Base-by-base conservation (phyloP, 2,113 vertebrate genomes). In the Tragelaphus buxtoni region DNA sequence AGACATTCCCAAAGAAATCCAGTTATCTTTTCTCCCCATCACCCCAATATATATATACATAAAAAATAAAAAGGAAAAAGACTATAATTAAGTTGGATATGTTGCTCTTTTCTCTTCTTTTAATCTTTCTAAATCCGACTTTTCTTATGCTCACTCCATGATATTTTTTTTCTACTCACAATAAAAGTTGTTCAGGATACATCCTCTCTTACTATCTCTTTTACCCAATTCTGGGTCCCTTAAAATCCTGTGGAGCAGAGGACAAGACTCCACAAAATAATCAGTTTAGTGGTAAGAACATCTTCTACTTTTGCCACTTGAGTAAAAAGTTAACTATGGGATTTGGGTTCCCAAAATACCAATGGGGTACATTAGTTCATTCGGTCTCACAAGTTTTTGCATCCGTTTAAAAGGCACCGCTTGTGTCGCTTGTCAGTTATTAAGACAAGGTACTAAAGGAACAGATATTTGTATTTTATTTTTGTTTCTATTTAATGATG, bases 311-410 rank as follows among this genome's bases (percentile, higher is more conserved):
- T 98, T 98, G 96, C 96, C 97, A 98, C 98, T 98, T 97, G 94
- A 96, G 79, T 95, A 98, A 98, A 98, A 99, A 98, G 98, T 99
- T 99, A 98, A 98, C 98, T 98, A 98, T 98, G 97, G 97, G 98
- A 98, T 98, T 97, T 97, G 77, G 97, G 97, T 97, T 98, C 97
- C 97, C 98, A 98, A 98, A 99, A 98, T 98, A 97, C 98, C 98
- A 97, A 82, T 98, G 97, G 97, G 98, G 98, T 95, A 85, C 91
- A 79, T 93, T 97, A 96, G 88, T 96, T 97, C 97, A 97, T 97
- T 97, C 69, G 94, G 96, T 97, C 97, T 97, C 26, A 86, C 97
- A 98, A 98, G 98, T 98, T 98, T 98, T 97, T 98, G 98, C 98
- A 95, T 96, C 98, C 97, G 97, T 98, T 98, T 98, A 98, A 98